Conservation (phyloP, 2,797 vertebrate species). For the Rallus crepitans region DNA sequence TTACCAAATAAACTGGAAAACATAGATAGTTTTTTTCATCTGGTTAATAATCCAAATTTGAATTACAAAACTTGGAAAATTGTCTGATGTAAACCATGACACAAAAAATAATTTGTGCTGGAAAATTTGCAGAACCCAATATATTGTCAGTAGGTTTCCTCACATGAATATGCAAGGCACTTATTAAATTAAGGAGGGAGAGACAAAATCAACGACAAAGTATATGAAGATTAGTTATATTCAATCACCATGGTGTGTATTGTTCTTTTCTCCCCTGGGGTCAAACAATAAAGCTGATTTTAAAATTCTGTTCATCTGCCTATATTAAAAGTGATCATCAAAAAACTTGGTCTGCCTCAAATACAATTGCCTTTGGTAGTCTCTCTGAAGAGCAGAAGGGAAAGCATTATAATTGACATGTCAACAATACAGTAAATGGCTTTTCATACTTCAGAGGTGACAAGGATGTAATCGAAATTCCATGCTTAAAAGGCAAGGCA, state of each 20-base stretch:
- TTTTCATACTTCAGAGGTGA: slow-evolving; percentile 30
- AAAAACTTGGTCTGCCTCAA: not conserved
- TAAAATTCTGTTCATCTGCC: not conserved
- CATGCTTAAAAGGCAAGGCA: slow-evolving; percentile 31
- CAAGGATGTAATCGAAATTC: slow-evolving; percentile 42
- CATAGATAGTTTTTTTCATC: not conserved
- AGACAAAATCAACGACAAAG: not conserved
- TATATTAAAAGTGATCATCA: not conserved
- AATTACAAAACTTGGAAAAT: not conserved
- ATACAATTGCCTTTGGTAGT: not conserved
- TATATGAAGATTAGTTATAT: not conserved
- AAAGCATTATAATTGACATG: not conserved
- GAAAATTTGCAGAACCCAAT: not conserved
- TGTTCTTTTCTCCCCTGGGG: not conserved
- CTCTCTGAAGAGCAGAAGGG: not conserved
- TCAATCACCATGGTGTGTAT: not conserved
- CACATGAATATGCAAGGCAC: not conserved
- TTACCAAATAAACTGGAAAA: not conserved
- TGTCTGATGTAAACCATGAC: not conserved
- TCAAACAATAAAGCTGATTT: not conserved
- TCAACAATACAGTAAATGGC: slow-evolving; percentile 18
- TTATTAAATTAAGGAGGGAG: not conserved
- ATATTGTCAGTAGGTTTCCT: not conserved
- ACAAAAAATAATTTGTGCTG: not conserved
- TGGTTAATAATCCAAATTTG: not conserved